Base-by-base conservation (phyloP, 2,113 vertebrate species). In the Orientallactaga bullata region DNA sequence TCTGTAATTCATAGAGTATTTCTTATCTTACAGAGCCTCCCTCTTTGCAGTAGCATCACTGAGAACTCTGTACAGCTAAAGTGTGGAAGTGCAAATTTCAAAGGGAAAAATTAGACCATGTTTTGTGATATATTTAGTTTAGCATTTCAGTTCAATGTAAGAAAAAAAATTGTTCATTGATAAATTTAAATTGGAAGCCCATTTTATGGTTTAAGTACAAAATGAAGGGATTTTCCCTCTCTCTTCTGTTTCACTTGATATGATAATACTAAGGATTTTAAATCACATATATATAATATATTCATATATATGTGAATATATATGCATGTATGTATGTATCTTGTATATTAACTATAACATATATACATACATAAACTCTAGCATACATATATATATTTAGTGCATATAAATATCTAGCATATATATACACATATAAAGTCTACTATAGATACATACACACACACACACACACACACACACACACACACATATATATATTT, bases 121-220 rank as follows among this genome's bases (percentile, higher is more conserved):
- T 37, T 39, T 92, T 81, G 89, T n/a, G 73, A 66, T 78, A 51
- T 61, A 80, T 84, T 90, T 84, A 93, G 42, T 83, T 91, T 84
- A 72, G 66, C 21, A 35, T 18, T 21, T 47, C 35, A 39, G 28
- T 88, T 90, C 30, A 60, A 86, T 78, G 61, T 35, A 82, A 88
- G 71, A 89, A 74, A 83, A 92, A 93, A 93, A 88, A 21, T 37
- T 32, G 32, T 58, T 85, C n/a, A 69, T 3, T 23, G 9, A 17
- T 72, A 16, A 94, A 88, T 91, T 86, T 90, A 77, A 92, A 85
- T 84, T 92, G 88, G 51, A 42, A 90, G 60, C 8, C 0, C 2
- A 8, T 93, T 89, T 81, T 80, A 82, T 81, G 60, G 51, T 5
- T 89, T 89, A 89, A 66, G n/a, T 23, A 84, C 42, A 94, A 77